Conservation (phyloP, 2,113 vertebrate species). For the Genyomyrus donnyi region DNA sequence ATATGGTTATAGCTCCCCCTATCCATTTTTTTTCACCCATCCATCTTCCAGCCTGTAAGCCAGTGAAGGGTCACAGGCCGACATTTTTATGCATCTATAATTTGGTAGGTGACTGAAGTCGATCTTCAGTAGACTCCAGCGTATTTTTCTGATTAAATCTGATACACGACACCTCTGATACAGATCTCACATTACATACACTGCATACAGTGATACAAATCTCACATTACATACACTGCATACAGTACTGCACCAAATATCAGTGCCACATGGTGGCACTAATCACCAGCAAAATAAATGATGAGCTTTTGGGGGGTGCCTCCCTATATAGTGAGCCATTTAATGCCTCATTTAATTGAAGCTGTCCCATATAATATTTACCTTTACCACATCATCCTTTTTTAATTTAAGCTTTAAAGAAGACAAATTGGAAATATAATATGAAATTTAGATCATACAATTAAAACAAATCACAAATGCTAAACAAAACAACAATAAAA, state of each 20-base stretch:
- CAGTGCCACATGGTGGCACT: slow-evolving; percentile 13
- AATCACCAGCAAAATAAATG: neutral
- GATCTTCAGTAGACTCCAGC: neutral
- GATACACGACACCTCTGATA: neutral
- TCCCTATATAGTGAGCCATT: neutral
- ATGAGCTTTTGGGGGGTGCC: neutral
- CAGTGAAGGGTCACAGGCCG: neutral
- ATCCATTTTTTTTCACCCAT: neutral
- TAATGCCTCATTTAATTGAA: neutral
- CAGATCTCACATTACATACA: neutral
- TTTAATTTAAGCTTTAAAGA: neutral
- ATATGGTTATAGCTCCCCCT: neutral
- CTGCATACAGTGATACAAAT: neutral
- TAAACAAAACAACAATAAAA: neutral
- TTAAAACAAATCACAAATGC: neutral
- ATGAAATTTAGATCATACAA: neutral
- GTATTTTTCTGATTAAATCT: neutral
- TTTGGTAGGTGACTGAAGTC: neutral
- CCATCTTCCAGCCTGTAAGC: neutral
- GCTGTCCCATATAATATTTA: neutral
- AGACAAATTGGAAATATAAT: neutral
- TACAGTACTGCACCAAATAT: neutral
- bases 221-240: neutral
- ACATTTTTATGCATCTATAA: neutral
- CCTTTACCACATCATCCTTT: neutral